Conservation (phyloP, 1,140 invertebrate species). For the Penaeus vannamei region DNA sequence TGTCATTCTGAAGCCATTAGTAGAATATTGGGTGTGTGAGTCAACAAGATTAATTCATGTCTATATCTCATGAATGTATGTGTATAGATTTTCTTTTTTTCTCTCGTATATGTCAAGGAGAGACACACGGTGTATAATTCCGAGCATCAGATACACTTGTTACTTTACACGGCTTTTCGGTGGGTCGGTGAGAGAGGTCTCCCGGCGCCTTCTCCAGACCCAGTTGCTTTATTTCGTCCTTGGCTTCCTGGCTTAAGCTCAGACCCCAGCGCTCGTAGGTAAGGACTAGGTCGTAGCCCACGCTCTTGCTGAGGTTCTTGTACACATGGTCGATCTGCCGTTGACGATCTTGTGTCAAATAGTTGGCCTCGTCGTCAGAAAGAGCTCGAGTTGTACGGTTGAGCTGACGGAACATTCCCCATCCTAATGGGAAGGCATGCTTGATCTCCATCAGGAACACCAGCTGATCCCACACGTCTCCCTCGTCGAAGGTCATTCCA, state of each 20-base stretch:
- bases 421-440: constrained; percentile 23
- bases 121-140: too few species aligned
- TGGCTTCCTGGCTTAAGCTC: background rate
- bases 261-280: constrained; percentile 42
- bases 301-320: background rate
- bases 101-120: too few species aligned
- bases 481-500: constrained; percentile 19
- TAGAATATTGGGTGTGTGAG: too few species aligned
- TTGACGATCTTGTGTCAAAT: background rate
- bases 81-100: too few species aligned
- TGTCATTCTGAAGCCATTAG: too few species aligned
- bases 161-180: too few species aligned
- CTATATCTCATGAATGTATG: too few species aligned
- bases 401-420: constrained; percentile 35
- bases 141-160: too few species aligned
- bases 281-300: constrained; percentile 33
- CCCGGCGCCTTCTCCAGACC: constrained; percentile 1
- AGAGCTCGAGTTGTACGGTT: constrained; percentile 27
- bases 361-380: constrained; percentile 1
- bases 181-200: background rate
- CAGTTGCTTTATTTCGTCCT: background rate
- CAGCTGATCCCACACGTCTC: constrained; percentile 31
- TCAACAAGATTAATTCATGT: too few species aligned
- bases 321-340: constrained; percentile 40
- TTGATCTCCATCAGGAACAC: constrained; percentile 53